Conservation (phyloP, 1,140 invertebrate species). For the Sitobion miscanthi region DNA sequence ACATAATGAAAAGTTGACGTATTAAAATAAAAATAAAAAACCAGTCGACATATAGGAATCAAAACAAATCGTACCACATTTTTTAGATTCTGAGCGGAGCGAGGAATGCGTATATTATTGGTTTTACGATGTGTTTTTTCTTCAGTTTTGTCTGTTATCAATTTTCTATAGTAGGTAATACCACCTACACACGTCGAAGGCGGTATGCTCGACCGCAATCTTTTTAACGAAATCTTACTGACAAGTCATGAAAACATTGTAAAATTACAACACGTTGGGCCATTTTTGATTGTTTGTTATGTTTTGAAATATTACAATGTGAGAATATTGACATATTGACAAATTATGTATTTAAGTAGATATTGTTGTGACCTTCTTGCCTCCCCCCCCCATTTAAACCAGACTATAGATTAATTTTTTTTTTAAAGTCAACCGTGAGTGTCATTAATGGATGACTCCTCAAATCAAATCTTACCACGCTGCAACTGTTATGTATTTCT, state of each 20-base stretch:
- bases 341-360: not conserved
- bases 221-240: not conserved
- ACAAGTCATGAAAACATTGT: not conserved
- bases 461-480: not conserved
- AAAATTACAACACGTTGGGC: not conserved
- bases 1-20: not conserved
- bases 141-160: not conserved
- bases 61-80: constrained; percentile 1
- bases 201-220: not conserved
- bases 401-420: not conserved
- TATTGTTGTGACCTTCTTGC: not conserved
- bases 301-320: not conserved
- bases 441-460: not conserved
- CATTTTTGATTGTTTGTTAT: not conserved
- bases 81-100: not conserved
- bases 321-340: not conserved
- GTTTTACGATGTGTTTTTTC: not conserved
- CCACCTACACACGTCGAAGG: not conserved
- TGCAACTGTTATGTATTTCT: not conserved
- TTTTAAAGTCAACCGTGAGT: not conserved
- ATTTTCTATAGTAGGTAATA: not conserved
- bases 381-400: not conserved
- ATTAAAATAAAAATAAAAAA: constrained; percentile 17
- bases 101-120: not conserved
- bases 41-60: not conserved